These are phyloP conservation scores for Lycocerus yunnanus DNA, from an alignment of 2,888 invertebrate genomes.

Conservation along the genomic window DNA sequence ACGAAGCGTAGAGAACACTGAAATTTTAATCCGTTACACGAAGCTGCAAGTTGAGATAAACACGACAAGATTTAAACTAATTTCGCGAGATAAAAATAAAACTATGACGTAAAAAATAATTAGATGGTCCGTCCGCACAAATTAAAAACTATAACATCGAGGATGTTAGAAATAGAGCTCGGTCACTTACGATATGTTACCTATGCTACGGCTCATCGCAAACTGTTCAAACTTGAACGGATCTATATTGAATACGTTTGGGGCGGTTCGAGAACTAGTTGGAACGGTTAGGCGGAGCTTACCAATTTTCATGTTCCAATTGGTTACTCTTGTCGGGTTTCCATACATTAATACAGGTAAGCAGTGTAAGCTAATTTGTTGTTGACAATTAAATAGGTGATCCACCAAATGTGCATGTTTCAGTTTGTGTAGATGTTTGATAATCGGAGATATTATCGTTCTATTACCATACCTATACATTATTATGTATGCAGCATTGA, in stretches of 20 bases:
- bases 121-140: not conserved
- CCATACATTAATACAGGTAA: conserved; percentile 27
- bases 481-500: too few relatives aligned
- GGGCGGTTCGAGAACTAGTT: conserved; percentile 45
- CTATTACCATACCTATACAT: not conserved
- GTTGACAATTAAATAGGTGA: conserved; percentile 35
- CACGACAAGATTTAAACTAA: not conserved
- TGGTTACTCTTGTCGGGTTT: conserved; percentile 33
- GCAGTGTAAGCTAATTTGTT: conserved; percentile 36
- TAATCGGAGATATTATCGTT: not conserved
- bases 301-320: conserved; percentile 31
- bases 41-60: not conserved
- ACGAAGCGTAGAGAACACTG: not conserved
- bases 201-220: conserved; percentile 35
- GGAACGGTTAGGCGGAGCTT: conserved; percentile 44
- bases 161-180: not conserved
- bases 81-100: not conserved
- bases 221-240: conserved; percentile 37
- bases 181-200: conserved; percentile 11
- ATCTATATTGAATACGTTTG: conserved; percentile 45
- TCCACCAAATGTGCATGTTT: not conserved
- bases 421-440: not conserved
- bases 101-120: not conserved
- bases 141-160: not conserved
- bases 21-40: not conserved